Percentiles rank a stretch among this genome's conserved stretches.
Conservation (phyloP, 2,113 vertebrate genomes). For the Takifugu bimaculatus region DNA sequence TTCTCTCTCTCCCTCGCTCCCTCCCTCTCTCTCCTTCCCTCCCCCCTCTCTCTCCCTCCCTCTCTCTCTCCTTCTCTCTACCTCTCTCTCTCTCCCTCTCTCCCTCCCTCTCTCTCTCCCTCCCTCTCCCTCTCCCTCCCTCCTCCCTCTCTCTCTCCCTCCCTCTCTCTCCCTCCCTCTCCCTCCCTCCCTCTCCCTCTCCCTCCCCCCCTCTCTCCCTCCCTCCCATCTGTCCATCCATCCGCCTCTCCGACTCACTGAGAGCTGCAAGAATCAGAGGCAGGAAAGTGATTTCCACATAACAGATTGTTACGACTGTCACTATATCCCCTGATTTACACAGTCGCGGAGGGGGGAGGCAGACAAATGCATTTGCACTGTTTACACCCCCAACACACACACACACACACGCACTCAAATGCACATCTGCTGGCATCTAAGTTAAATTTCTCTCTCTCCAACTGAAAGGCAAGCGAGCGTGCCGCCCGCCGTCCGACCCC, state of each 20-base stretch:
- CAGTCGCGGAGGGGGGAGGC: conserved; percentile 41
- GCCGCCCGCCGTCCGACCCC: conserved; percentile 42
- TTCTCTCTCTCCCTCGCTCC: too few relatives aligned
- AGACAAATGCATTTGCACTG: conserved; percentile 57
- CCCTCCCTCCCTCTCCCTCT: not conserved
- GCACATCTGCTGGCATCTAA: conserved; percentile 20
- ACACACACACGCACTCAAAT: too few relatives aligned
- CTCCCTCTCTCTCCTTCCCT: too few relatives aligned
- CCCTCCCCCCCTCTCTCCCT: not conserved
- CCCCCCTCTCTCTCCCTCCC: too few relatives aligned
- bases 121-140: conserved; percentile 19
- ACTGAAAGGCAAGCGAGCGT: conserved; percentile 25
- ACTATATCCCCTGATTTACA: conserved; percentile 67
- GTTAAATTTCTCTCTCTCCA: conserved; percentile 35
- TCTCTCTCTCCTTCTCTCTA: too few relatives aligned
- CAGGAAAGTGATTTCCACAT: conserved; percentile 55
- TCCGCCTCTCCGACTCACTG: conserved; percentile 32
- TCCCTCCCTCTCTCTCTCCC: too few relatives aligned
- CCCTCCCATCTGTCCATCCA: conserved; percentile 4
- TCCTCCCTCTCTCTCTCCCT: too few relatives aligned
- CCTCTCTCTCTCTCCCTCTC: too few relatives aligned
- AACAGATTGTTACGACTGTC: conserved; percentile 58
- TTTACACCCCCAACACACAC: conserved; percentile 42
- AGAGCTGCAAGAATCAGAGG: conserved; percentile 34
- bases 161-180: not conserved